These are phyloP conservation scores for Scopus umbretta DNA, from an alignment of 2,113 vertebrate species.

Conservation along the genomic window DNA sequence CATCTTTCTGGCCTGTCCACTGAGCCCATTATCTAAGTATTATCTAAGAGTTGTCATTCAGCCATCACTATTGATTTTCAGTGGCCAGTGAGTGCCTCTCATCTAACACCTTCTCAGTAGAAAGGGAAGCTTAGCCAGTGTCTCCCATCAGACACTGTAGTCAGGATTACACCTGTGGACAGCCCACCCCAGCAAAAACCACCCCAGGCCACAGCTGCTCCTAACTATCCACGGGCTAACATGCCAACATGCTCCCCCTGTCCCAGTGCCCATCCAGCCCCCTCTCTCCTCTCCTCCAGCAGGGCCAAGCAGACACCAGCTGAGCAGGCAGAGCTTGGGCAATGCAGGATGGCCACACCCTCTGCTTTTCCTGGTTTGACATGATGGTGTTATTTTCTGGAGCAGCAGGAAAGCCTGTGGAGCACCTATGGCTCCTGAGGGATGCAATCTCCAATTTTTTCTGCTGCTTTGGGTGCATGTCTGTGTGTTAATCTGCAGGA, in stretches of 20 bases:
- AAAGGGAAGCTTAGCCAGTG: neutral
- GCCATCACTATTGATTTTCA: neutral
- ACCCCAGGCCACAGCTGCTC: neutral
- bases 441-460: neutral
- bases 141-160: neutral
- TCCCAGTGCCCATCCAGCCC: neutral
- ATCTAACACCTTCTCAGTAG: neutral
- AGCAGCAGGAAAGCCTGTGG: neutral
- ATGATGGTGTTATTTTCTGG: neutral
- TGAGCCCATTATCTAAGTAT: neutral
- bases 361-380: neutral
- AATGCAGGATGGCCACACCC: neutral
- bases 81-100: neutral
- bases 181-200: neutral
- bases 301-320: fast-evolving
- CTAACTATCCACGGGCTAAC: neutral
- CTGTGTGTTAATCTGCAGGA: neutral
- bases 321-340: neutral
- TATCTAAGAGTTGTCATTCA: neutral
- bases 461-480: neutral
- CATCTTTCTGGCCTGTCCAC: neutral
- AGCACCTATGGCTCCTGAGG: neutral
- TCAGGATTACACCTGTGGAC: neutral
- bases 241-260: neutral
- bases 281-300: neutral